Percentiles rank a stretch among this genome's conserved stretches.
phyloP scores from a whole-genome alignment of 2,888 invertebrate genomes.

The Leucoma salicis region DNA sequence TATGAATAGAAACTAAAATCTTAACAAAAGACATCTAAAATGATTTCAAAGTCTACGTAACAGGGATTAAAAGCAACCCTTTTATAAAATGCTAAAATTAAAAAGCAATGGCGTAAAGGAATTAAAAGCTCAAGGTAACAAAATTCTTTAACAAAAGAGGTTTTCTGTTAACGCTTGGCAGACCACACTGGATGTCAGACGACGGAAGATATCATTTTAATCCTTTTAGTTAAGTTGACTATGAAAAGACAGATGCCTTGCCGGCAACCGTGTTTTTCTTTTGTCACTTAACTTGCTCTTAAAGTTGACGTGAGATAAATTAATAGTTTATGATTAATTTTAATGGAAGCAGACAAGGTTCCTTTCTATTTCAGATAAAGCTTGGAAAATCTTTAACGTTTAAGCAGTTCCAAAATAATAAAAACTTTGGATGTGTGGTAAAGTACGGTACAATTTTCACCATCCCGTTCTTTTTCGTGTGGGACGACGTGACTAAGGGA shows the following conservation, averaged over 20 bases:
- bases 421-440: too few relatives aligned
- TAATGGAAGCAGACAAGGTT: constrained; percentile 19
- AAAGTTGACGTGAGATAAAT: constrained; percentile 52
- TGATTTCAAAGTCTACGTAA: constrained; percentile 63
- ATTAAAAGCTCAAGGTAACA: constrained; percentile 80
- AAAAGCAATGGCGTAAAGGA: constrained; percentile 78
- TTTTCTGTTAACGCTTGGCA: constrained; percentile 72
- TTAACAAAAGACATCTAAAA: constrained; percentile 55
- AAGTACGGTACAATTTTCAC: too few relatives aligned
- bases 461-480: too few relatives aligned
- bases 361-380: background rate
- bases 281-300: constrained; percentile 58
- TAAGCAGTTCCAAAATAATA: too few relatives aligned
- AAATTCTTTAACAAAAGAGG: constrained; percentile 71
- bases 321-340: constrained; percentile 45
- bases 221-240: constrained; percentile 82
- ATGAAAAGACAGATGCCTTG: constrained; percentile 78
- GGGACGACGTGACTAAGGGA: too few relatives aligned
- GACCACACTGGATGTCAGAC: constrained; percentile 79
- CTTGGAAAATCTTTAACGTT: too few relatives aligned
- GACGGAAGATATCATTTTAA: constrained; percentile 81
- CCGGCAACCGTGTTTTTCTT: constrained; percentile 68
- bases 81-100: constrained; percentile 74
- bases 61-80: constrained; percentile 76
- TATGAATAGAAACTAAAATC: constrained; percentile 52